These are phyloP conservation scores for Ferrisia virgata DNA, from an alignment of 2,888 invertebrate genomes.

Conservation along the genomic window DNA sequence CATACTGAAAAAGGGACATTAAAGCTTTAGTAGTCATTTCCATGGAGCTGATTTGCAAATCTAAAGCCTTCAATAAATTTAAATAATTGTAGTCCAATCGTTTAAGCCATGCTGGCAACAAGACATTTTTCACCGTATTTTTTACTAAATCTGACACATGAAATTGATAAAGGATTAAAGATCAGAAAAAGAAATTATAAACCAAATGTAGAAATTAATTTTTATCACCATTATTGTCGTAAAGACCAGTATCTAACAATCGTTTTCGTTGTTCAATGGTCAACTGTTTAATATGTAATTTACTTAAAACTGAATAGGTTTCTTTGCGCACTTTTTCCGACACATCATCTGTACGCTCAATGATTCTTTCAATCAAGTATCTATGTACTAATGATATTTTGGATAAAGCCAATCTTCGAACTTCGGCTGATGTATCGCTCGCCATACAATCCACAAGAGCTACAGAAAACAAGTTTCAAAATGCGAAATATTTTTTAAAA, in stretches of 20 bases:
- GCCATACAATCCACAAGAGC: constrained; percentile 29
- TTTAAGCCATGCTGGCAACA: constrained; percentile 74
- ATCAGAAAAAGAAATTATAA: not conserved
- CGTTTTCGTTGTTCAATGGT: constrained; percentile 64
- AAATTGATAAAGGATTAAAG: not conserved
- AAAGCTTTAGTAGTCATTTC: constrained; percentile 28
- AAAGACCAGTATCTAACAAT: constrained; percentile 63
- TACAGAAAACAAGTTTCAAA: not conserved
- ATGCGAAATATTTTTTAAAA: too few species aligned
- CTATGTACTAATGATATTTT: constrained; percentile 12
- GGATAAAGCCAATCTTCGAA: constrained; percentile 32
- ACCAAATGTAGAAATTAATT: not conserved
- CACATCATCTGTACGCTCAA: constrained; percentile 72
- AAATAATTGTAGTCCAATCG: constrained; percentile 48
- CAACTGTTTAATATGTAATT: constrained; percentile 60
- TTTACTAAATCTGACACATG: constrained; percentile 52
- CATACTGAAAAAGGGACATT: constrained; percentile 35
- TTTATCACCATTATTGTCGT: constrained; percentile 56
- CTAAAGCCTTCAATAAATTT: not conserved
- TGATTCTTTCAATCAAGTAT: constrained; percentile 54
- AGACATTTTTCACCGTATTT: constrained; percentile 55
- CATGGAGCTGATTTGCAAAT: constrained; percentile 11
- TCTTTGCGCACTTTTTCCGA: constrained; percentile 70
- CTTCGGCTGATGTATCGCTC: constrained; percentile 21
- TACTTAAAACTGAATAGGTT: constrained; percentile 58